Evolutionary conservation across 2,797 vertebrate genomes (phyloP).

Genomic region (Peromyscus eremicus): DNA sequence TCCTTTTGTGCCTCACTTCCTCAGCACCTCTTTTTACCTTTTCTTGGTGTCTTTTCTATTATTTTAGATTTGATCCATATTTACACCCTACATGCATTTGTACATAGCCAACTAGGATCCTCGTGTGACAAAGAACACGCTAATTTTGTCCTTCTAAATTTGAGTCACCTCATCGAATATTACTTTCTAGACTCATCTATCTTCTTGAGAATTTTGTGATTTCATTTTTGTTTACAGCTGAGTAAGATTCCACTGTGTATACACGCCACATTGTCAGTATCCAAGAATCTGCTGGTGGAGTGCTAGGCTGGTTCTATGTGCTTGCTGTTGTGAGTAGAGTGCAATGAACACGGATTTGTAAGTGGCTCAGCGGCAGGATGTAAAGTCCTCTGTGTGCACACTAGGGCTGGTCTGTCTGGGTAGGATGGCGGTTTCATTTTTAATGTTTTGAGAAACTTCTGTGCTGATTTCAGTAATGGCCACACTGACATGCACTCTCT

Average conservation of each 20-base stretch:
- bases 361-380: neutral
- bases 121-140: neutral
- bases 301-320: neutral
- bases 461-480: no score
- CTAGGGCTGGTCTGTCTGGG: no score
- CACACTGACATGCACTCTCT: fast-evolving
- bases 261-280: no score
- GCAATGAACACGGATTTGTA: no score
- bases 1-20: neutral
- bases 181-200: neutral
- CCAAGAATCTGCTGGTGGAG: neutral
- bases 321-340: neutral
- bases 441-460: neutral
- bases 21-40: neutral
- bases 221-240: neutral
- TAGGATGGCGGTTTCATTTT: neutral
- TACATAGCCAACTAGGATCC: neutral
- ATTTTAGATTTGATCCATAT: neutral
- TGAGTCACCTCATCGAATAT: neutral
- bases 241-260: neutral
- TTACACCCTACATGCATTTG: neutral
- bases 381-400: neutral
- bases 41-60: neutral
- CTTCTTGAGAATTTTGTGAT: neutral
- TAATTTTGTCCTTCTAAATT: neutral